Base-by-base conservation (phyloP, 1,140 invertebrate genomes). In the Zophobas morio region DNA sequence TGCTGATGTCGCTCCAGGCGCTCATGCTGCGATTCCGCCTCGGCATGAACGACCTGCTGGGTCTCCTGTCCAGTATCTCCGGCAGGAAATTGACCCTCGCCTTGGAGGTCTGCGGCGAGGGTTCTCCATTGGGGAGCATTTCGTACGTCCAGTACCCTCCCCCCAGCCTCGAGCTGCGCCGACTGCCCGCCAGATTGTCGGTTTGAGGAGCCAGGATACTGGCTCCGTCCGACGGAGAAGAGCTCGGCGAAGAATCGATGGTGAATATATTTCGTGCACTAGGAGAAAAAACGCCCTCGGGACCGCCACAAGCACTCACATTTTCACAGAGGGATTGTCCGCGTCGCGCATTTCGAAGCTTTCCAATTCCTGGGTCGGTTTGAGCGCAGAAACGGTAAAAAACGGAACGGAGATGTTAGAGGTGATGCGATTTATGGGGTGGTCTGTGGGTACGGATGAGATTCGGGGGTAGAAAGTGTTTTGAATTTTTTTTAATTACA, bases 1-100 rank as follows among this genome's bases (percentile, higher is more conserved):
- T 89, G 79, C 93, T 94, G 83, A 95, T 91, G 83, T 95, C 93
- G 84, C 93, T 94, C 93, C 94, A 95, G 1, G 93, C 94, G 82
- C 94, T 95, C 93, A 95, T 94, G 76, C 93, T 94, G n/a, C 92
- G 82, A 83, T 92, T 88, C 75, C 93, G 82, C 79, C 89, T 81
- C 79, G 86, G 85, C 86, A 81, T 86, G 88, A 84, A 85, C n/a
- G 87, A 84, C 78, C 88, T 89, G 63, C 91, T 90, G 8, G 90
- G 87, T 77, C 91, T 85, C 54, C 92, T 87, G 37, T 89, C 85
- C 47, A 90, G 87, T 66, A 91, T 88, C 49, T 93, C 92, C 0
- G 91, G 89, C 51, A 92, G 92, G 84, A 94, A 94, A 84, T 93
- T 94, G 47, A 94, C 93, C 79, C 85, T 80, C 46, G 82, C 80